Percentiles rank a stretch among this genome's conserved stretches.
Conservation (phyloP, 2,113 vertebrate species). For the Bos javanicus region DNA sequence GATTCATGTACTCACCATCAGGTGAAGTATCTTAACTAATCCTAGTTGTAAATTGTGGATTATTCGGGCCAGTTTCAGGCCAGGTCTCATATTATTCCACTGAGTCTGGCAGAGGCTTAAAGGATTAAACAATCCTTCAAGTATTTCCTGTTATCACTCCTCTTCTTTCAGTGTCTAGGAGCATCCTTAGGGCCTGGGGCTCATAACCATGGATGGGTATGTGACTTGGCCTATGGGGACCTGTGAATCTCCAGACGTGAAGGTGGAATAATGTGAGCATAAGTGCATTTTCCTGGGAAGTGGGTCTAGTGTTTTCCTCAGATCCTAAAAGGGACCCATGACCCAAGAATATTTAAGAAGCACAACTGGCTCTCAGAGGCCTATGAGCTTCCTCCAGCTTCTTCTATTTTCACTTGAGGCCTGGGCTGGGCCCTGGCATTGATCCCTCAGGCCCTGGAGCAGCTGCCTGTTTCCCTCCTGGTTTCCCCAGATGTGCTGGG, state of each 20-base stretch:
- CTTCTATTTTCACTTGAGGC: not conserved
- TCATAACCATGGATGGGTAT: not conserved
- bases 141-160: not conserved
- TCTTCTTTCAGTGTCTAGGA: not conserved
- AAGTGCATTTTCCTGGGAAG: not conserved
- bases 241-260: not conserved
- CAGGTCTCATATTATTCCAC: conserved; percentile 26
- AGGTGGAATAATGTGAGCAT: not conserved
- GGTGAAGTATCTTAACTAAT: not conserved
- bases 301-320: not conserved
- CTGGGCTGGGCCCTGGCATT: not conserved
- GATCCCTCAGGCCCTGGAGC: not conserved
- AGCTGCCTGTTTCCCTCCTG: not conserved
- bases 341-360: not conserved
- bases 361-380: not conserved
- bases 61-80: not conserved
- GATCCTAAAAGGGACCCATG: not conserved
- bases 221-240: not conserved
- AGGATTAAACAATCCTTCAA: not conserved
- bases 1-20: not conserved
- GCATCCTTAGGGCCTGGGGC: not conserved
- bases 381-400: not conserved
- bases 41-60: conserved; percentile 31
- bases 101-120: conserved; percentile 35
- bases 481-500: not conserved